phyloP scores from a whole-genome alignment of 2,888 invertebrate genomes.

The Eupithecia dodoneata region DNA sequence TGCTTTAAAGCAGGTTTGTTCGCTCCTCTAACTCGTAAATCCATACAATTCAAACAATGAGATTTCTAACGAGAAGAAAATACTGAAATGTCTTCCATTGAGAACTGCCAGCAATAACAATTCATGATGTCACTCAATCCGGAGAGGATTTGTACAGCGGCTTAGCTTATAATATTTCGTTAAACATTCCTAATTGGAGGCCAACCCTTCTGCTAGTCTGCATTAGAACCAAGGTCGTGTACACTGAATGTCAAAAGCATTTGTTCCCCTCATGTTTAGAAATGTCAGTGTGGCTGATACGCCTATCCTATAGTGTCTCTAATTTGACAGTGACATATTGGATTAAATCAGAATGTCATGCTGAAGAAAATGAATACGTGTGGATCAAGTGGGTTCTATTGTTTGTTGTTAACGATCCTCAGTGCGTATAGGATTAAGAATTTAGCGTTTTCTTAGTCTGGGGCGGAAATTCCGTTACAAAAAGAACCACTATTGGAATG shows the following conservation, averaged over 20 bases:
- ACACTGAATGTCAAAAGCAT: slow-evolving; percentile 79
- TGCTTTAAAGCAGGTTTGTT: slow-evolving; percentile 9
- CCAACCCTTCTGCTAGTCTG: slow-evolving; percentile 67
- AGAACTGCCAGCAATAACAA: slow-evolving; percentile 53
- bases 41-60: slow-evolving; percentile 18
- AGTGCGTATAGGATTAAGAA: background rate
- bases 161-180: slow-evolving; percentile 54
- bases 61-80: slow-evolving; percentile 32
- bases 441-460: background rate
- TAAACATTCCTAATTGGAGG: slow-evolving; percentile 63
- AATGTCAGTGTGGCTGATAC: slow-evolving; percentile 79
- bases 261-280: slow-evolving; percentile 78
- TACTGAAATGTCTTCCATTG: slow-evolving; percentile 36
- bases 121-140: slow-evolving; percentile 60
- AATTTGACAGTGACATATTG: slow-evolving; percentile 80
- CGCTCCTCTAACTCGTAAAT: background rate
- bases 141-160: slow-evolving; percentile 51
- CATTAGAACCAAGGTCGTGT: slow-evolving; percentile 74
- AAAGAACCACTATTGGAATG: background rate
- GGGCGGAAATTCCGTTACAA: background rate
- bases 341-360: slow-evolving; percentile 79
- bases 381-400: slow-evolving; percentile 62
- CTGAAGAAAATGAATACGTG: slow-evolving; percentile 68
- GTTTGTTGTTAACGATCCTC: slow-evolving; percentile 38
- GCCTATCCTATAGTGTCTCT: slow-evolving; percentile 79